Evolutionary conservation across 2,797 vertebrate species (phyloP), one percentile per base, ranked within the genome.

Genomic region (Pagetopsis macropterus): DNA sequence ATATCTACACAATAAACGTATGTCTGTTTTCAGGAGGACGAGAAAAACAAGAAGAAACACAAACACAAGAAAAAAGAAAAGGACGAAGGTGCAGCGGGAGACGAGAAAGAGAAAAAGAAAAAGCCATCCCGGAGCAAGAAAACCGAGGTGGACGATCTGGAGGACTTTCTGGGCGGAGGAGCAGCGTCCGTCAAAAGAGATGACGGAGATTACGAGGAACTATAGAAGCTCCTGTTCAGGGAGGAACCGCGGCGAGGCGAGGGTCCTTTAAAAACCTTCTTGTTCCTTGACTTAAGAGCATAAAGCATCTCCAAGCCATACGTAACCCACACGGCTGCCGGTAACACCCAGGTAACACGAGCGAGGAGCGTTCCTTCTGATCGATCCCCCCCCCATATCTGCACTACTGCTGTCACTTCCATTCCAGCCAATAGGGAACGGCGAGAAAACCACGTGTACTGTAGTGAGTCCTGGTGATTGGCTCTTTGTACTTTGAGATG

Each of bases 191-290:
- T 92, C 72, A 92, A 93, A 92, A 92, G 68, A 33, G 96, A 96
- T 0, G 97, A 95, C 0, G 97, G 96, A 0, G 98, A 98, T 87
- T 99, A 99, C 0, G 98, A 99, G 90, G 97, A 97, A 83, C 96
- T 99, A 69, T 99, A 96, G 94, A 72, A 65, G n/a, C 17, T 58
- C 23, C 45, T 3, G 15, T 60, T 65, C 44, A 11, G 2, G 57
- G 11, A 46, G 60, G 55, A 81, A 78, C 69, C 82, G 70, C 84
- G 61, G 58, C 37, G 61, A 69, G 72, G 71, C 11, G 15, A 51
- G 55, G 43, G 51, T 68, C 46, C 33, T 37, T 37, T 37, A 33
- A 67, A 61, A 52, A 33, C 66, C 27, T 78, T 62, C 57, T 41
- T 75, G 69, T 74, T 82, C 60, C 61, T 86, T 54, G 74, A 89